phyloP scores from a whole-genome alignment of 92 coral and sea anemone species.

The Porites divaricata region DNA sequence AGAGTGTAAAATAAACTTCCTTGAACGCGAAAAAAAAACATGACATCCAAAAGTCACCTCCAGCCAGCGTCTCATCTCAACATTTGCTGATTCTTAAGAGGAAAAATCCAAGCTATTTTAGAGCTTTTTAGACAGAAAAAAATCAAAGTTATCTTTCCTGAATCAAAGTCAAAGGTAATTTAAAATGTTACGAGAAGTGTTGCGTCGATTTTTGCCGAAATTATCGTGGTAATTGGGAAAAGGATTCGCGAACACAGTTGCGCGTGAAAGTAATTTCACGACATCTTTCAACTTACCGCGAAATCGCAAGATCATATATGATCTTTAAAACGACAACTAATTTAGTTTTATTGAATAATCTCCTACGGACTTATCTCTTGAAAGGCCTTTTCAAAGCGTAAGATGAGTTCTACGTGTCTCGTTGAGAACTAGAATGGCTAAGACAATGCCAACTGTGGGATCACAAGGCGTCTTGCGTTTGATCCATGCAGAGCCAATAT shows the following conservation, averaged over 20 bases:
- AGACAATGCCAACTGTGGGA: background rate
- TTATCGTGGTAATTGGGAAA: background rate
- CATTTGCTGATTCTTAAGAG: no score
- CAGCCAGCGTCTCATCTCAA: no score
- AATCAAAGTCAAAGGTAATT: background rate
- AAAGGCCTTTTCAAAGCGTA: background rate
- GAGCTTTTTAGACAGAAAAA: background rate
- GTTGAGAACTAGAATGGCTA: no score
- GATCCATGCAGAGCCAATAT: background rate
- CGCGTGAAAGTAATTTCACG: constrained; percentile 11
- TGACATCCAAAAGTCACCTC: no score
- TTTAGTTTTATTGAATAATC: constrained; percentile 16
- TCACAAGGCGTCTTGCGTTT: background rate
- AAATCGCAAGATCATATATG: background rate
- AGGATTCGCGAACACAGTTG: constrained; percentile 8
- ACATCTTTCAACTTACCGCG: constrained; percentile 29
- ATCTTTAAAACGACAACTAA: background rate
- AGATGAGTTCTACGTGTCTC: background rate
- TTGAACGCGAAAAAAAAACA: no score
- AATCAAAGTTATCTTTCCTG: background rate
- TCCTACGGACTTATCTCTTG: background rate
- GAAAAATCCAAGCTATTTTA: no score
- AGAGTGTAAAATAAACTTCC: no score
- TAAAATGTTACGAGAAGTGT: background rate
- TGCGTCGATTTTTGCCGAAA: background rate